Percentiles rank a stretch among this genome's conserved stretches.
phyloP scores from a whole-genome alignment of 2,113 vertebrate genomes.

The Callipepla californica region DNA sequence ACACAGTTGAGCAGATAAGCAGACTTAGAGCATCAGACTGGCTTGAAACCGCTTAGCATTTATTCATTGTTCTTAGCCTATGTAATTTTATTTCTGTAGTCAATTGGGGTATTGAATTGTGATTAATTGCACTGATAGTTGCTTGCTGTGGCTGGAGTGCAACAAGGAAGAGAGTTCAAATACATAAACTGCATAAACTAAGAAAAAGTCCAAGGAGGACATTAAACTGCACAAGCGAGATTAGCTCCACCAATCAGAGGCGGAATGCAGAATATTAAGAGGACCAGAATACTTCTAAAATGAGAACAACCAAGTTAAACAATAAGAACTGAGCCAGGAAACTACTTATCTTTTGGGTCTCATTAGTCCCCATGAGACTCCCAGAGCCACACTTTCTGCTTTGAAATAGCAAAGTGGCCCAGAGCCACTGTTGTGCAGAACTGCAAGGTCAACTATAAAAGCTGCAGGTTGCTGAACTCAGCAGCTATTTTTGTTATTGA shows the following conservation, averaged over 20 bases:
- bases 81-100: neutral
- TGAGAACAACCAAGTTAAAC: neutral
- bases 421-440: conserved; percentile 46
- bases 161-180: neutral
- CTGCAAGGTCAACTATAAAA: conserved; percentile 60
- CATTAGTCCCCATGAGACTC: conserved; percentile 21
- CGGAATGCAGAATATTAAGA: neutral
- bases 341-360: conserved; percentile 53
- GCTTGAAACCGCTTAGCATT: neutral
- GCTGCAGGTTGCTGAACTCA: conserved; percentile 55
- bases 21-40: neutral
- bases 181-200: neutral
- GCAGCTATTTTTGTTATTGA: conserved; percentile 59
- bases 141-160: neutral
- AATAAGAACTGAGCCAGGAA: conserved; percentile 41
- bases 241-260: neutral
- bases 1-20: neutral
- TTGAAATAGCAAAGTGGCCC: conserved; percentile 54
- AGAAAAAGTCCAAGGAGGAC: neutral
- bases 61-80: neutral
- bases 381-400: conserved; percentile 23
- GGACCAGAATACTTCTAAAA: conserved; percentile 41
- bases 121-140: neutral
- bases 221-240: neutral
- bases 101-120: neutral